Percentiles rank a stretch among this genome's conserved stretches.
These are phyloP conservation scores for Nycticorax nycticorax DNA, from an alignment of 2,113 vertebrate genomes.

Conservation along the genomic window DNA sequence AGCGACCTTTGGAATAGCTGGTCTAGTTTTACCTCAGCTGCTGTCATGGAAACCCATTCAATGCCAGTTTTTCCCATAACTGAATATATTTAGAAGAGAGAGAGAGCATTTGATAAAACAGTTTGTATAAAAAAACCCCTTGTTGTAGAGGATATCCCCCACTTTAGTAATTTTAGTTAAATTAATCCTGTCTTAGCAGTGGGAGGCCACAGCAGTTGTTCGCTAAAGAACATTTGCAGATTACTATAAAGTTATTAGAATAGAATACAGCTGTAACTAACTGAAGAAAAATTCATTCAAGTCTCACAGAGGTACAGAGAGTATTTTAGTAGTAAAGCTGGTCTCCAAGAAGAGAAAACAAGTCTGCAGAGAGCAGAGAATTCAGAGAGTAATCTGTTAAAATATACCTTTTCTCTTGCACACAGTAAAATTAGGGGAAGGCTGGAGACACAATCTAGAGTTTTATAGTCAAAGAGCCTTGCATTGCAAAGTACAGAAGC, in stretches of 20 bases:
- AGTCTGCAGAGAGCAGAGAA: not conserved
- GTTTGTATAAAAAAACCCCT: not conserved
- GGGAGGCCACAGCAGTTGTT: not conserved
- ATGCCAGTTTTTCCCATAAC: slow-evolving; percentile 5
- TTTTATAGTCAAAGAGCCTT: not conserved
- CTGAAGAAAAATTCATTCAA: not conserved
- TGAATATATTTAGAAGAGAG: not conserved
- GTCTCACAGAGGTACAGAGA: not conserved
- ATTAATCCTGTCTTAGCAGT: not conserved
- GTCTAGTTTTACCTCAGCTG: slow-evolving; percentile 37
- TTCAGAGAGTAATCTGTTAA: not conserved
- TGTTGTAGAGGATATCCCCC: not conserved
- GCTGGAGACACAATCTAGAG: not conserved
- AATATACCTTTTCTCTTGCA: not conserved
- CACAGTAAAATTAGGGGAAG: not conserved
- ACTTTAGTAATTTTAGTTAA: not conserved
- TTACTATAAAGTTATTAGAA: not conserved
- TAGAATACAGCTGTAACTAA: not conserved
- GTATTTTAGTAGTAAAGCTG: not conserved
- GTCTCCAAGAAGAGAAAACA: not conserved
- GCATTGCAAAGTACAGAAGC: not conserved
- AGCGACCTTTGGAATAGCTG: slow-evolving; percentile 36
- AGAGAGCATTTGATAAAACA: not conserved
- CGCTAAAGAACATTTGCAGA: not conserved
- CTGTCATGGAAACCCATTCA: slow-evolving; percentile 50